Evolutionary conservation across 2,113 vertebrate species (phyloP).

Genomic region (Oryzias woworae): DNA sequence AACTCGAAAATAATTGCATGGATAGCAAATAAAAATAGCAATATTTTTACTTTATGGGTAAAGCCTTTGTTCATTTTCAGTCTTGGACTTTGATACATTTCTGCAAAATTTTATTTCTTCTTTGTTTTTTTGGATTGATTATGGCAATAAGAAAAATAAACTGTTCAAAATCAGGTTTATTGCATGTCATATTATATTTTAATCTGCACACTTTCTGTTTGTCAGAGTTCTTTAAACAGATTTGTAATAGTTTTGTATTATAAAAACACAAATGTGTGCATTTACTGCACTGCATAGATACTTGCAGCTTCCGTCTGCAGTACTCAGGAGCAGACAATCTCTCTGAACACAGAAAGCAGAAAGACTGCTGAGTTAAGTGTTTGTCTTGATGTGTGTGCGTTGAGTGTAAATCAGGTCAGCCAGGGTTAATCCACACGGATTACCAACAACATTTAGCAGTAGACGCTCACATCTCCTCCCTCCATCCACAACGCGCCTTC

Average conservation of each 20-base stretch:
- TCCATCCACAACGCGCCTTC: conserved; percentile 17
- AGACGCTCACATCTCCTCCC: conserved; percentile 54
- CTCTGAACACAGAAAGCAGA: conserved; percentile 33
- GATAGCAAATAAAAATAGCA: conserved; percentile 26
- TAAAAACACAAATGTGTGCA: background rate
- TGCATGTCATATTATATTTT: background rate
- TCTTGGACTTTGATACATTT: background rate
- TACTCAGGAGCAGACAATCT: conserved; percentile 22
- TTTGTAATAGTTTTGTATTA: too few species aligned
- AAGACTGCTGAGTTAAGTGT: conserved; percentile 40
- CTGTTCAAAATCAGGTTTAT: too few species aligned
- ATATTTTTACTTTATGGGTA: conserved; percentile 10
- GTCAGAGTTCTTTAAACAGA: background rate
- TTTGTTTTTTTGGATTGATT: background rate
- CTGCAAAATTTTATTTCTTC: background rate
- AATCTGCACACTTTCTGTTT: background rate
- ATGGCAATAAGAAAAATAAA: background rate
- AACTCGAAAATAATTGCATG: conserved; percentile 29
- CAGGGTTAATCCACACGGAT: conserved; percentile 72
- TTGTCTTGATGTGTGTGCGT: conserved; percentile 32
- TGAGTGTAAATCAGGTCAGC: conserved; percentile 74
- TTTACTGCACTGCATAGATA: background rate
- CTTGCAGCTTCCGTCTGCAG: conserved; percentile 3
- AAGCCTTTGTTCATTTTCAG: background rate
- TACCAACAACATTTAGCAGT: conserved; percentile 74